Conservation (phyloP, 2,797 vertebrate genomes). For the Notoglanidium macrostoma region DNA sequence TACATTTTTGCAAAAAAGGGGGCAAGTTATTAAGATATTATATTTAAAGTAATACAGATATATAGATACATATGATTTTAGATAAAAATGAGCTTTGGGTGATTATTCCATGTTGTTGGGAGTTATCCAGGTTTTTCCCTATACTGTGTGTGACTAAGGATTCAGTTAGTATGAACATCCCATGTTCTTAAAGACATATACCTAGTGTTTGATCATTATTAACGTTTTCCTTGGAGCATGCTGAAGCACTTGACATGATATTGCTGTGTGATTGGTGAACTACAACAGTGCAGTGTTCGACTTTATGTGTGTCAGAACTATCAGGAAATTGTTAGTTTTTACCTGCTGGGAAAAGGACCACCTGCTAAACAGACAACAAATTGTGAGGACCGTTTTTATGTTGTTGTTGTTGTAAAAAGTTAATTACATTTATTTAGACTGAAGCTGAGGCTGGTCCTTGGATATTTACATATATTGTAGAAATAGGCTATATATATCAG, state of each 20-base stretch:
- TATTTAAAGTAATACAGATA: background rate
- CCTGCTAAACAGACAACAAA: background rate
- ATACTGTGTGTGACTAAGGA: background rate
- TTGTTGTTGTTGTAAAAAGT: background rate
- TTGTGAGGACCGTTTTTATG: background rate
- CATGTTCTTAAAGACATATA: background rate
- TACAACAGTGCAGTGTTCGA: constrained; percentile 3
- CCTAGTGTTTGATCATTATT: background rate
- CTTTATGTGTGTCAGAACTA: background rate
- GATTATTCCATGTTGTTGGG: background rate
- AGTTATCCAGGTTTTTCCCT: background rate
- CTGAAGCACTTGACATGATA: constrained; percentile 29
- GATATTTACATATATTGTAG: constrained; percentile 36
- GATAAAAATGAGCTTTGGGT: background rate
- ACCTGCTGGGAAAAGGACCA: background rate
- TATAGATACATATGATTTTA: background rate
- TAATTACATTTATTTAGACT: constrained; percentile 43
- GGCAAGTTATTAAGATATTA: background rate
- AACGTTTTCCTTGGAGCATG: background rate
- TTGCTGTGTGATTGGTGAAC: background rate
- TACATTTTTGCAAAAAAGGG: background rate
- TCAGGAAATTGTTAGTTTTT: background rate
- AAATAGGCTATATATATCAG: constrained; percentile 36
- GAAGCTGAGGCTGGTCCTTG: constrained; percentile 55
- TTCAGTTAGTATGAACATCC: background rate